Base-by-base conservation (phyloP, 2,888 invertebrate species). In the Lamellibrachia columna region DNA sequence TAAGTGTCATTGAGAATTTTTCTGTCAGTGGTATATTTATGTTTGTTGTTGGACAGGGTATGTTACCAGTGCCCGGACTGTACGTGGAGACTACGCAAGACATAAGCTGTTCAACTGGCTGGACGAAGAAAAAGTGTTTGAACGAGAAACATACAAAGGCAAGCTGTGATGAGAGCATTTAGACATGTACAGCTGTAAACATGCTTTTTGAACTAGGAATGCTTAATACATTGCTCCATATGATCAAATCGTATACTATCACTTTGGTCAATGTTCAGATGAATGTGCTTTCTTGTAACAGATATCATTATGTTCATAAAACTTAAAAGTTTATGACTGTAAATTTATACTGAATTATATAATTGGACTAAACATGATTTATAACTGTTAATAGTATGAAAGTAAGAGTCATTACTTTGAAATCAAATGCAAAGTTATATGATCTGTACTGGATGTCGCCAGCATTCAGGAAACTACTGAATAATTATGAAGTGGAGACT, bases 401-500 rank as follows among this genome's bases (percentile, higher is more conserved):
- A 40, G 40, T 90, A 52, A 91, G 90, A 52, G 53, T 91, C 15
- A n/a, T n/a, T 6, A 15, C 75, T 15, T 6, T 75, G 75, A 75
- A 75, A 40, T 40, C 40, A 40, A 40, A 75, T 75, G 22, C n/a
- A 75, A 22, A 75, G n/a, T 75, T 22, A 75, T 75, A 75, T 55
- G 55, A 9, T 55, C 9, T 55, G 55, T 9, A 9, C 9, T 55
- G 55, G 55, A 92, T 15, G 90, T 91, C 92, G 93, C n/a, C 93
- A 96, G 96, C 96, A n/a, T 96, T 96, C 94, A 93, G 94, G 55
- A 94, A 94, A 8, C 94, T 96, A 55, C 94, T 96, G 92, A 96
- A 96, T 94, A 96, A 96, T 94, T 96, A 96, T 94, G 96, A 95
- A 92, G 94, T 95, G 92, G 95, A 96, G 92, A 94, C 95, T 91